These are phyloP conservation scores for Synergus umbraculus DNA, from an alignment of 2,888 invertebrate genomes.

Conservation along the genomic window DNA sequence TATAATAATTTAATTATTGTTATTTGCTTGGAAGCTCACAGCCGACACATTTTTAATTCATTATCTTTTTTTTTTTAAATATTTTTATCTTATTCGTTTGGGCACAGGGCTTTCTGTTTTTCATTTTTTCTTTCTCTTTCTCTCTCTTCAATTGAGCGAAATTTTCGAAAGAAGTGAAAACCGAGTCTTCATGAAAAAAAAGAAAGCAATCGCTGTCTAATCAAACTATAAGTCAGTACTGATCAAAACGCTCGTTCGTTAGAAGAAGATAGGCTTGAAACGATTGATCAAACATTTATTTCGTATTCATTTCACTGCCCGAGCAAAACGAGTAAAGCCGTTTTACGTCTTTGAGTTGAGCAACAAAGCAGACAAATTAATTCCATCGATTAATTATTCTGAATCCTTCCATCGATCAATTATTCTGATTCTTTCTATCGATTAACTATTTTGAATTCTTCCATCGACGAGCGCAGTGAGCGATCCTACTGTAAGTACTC, in stretches of 20 bases:
- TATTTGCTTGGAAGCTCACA: constrained; percentile 78
- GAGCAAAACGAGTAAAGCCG: constrained; percentile 12
- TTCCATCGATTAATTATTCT: constrained; percentile 47
- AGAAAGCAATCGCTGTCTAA: constrained; percentile 55
- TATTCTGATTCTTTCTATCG: constrained; percentile 2
- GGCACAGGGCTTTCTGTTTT: constrained; percentile 65
- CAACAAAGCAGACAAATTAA: neutral
- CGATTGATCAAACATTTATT: constrained; percentile 35
- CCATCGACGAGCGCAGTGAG: constrained; percentile 1
- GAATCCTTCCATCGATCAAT: constrained; percentile 36
- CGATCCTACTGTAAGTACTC: constrained; percentile 22
- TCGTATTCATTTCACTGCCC: neutral
- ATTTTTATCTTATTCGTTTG: constrained; percentile 66
- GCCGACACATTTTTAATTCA: constrained; percentile 75
- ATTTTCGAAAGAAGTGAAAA: constrained; percentile 27
- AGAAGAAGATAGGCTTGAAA: constrained; percentile 42
- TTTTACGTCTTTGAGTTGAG: neutral
- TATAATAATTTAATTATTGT: constrained; percentile 78
- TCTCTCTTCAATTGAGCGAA: constrained; percentile 50
- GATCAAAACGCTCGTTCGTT: constrained; percentile 33
- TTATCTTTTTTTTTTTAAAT: constrained; percentile 62
- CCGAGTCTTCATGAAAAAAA: constrained; percentile 9
- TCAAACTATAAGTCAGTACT: constrained; percentile 63
- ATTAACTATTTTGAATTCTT: constrained; percentile 43
- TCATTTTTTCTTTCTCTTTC: constrained; percentile 48